These are phyloP conservation scores for Gobiocypris rarus DNA, from an alignment of 2,113 vertebrate species.

Conservation along the genomic window DNA sequence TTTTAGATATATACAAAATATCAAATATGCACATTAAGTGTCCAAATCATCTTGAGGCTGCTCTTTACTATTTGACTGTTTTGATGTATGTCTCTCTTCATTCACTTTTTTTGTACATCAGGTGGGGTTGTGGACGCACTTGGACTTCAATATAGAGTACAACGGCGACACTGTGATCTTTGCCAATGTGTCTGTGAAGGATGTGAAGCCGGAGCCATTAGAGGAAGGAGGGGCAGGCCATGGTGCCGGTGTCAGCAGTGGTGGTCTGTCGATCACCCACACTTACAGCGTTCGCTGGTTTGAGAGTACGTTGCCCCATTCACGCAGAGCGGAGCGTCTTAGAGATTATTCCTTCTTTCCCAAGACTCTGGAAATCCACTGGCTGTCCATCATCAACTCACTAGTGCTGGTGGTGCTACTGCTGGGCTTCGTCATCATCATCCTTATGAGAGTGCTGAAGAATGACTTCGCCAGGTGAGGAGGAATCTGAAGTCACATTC, in stretches of 20 bases:
- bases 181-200: slow-evolving; percentile 88
- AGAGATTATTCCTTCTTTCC: slow-evolving; percentile 87
- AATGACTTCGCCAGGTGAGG: slow-evolving; percentile 86
- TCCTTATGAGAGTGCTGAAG: slow-evolving; percentile 91
- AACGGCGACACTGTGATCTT: slow-evolving; percentile 86
- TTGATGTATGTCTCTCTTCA: neutral
- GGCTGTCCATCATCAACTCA: slow-evolving; percentile 93
- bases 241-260: slow-evolving; percentile 67
- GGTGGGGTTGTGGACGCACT: slow-evolving; percentile 88
- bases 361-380: slow-evolving; percentile 91
- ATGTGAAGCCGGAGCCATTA: slow-evolving; percentile 87
- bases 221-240: slow-evolving; percentile 74
- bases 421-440: slow-evolving; percentile 91
- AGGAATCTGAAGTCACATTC: neutral
- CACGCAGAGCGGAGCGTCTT: slow-evolving; percentile 80
- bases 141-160: slow-evolving; percentile 91
- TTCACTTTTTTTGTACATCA: slow-evolving; percentile 54
- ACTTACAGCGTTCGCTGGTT: slow-evolving; percentile 91
- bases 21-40: neutral
- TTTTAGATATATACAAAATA: neutral
- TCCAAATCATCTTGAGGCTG: neutral
- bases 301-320: slow-evolving; percentile 76
- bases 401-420: slow-evolving; percentile 91
- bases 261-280: slow-evolving; percentile 77
- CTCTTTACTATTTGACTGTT: neutral